Percentiles rank a stretch among this genome's conserved stretches.
Conservation (phyloP, 2,797 vertebrate species). For the Enteromius radiatus region DNA sequence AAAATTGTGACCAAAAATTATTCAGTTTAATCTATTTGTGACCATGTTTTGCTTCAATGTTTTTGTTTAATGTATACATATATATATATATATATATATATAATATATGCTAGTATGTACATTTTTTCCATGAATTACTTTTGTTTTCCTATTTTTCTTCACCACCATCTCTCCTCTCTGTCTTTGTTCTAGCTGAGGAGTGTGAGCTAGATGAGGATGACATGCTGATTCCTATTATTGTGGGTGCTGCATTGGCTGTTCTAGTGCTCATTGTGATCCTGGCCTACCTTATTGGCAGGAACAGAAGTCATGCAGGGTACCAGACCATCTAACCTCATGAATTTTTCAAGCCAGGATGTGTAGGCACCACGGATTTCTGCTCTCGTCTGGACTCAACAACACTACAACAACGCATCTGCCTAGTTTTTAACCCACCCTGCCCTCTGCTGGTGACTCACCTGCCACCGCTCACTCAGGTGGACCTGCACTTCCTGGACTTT, state of each 20-base stretch:
- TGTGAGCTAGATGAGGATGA: slow-evolving; percentile 90
- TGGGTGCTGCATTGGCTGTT: slow-evolving; percentile 91
- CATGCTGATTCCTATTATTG: slow-evolving; percentile 96
- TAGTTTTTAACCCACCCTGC: slow-evolving; percentile 28
- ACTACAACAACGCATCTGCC: slow-evolving; percentile 46
- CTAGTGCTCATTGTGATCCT: slow-evolving; percentile 93
- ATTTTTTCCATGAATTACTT: no score
- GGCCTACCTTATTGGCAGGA: slow-evolving; percentile 95
- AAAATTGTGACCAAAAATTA: no score
- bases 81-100: no score
- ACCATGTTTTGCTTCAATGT: no score
- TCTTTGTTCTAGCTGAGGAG: slow-evolving; percentile 82
- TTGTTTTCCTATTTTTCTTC: background rate
- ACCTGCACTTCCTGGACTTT: slow-evolving; percentile 67
- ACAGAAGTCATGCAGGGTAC: slow-evolving; percentile 97
- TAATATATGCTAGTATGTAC: no score
- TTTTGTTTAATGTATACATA: no score
- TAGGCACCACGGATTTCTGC: slow-evolving; percentile 65
- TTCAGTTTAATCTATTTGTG: no score
- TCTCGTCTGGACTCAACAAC: slow-evolving; percentile 12
- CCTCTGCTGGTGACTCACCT: slow-evolving; percentile 49
- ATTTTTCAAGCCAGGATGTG: slow-evolving; percentile 51
- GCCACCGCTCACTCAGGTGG: slow-evolving; percentile 60
- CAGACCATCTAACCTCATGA: slow-evolving; percentile 89
- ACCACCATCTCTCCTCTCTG: background rate